Conservation (phyloP, 53 echinoderm and acorn worm genomes). For the Hippasteria phrygiana region DNA sequence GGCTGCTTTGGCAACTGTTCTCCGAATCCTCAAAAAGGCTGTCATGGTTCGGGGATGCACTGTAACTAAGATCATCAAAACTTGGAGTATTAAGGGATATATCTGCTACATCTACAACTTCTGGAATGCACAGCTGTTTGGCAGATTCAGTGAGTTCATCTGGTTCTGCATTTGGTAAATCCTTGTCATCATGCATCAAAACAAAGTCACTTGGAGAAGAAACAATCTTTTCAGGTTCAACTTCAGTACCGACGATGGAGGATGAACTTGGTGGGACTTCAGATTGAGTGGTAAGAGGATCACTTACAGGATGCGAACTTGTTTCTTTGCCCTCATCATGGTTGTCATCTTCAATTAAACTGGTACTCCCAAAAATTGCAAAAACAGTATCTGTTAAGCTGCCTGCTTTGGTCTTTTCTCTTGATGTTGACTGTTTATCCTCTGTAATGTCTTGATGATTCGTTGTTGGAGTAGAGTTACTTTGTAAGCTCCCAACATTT, state of each 20-base stretch:
- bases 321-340: background rate
- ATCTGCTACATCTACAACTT: slow-evolving; percentile 4
- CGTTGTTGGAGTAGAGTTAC: background rate
- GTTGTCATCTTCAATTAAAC: slow-evolving; percentile 9
- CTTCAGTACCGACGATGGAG: no score
- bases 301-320: background rate
- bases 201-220: background rate
- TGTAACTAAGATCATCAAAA: slow-evolving; percentile 38
- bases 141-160: background rate
- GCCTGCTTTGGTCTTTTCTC: background rate
- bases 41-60: slow-evolving; percentile 36
- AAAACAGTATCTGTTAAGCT: background rate
- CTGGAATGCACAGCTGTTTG: background rate
- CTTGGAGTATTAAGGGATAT: slow-evolving; percentile 17
- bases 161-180: background rate
- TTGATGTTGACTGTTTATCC: background rate
- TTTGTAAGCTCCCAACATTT: background rate
- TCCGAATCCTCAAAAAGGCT: slow-evolving; percentile 27
- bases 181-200: background rate
- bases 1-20: slow-evolving; percentile 1
- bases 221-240: no score
- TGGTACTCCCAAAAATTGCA: background rate
- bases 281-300: background rate
- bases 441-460: background rate
- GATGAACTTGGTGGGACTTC: background rate